A percentile compares a stretch with the other conserved stretches of the same genome.
Conservation (phyloP, 2,888 invertebrate genomes). For the Acleris emargana region DNA sequence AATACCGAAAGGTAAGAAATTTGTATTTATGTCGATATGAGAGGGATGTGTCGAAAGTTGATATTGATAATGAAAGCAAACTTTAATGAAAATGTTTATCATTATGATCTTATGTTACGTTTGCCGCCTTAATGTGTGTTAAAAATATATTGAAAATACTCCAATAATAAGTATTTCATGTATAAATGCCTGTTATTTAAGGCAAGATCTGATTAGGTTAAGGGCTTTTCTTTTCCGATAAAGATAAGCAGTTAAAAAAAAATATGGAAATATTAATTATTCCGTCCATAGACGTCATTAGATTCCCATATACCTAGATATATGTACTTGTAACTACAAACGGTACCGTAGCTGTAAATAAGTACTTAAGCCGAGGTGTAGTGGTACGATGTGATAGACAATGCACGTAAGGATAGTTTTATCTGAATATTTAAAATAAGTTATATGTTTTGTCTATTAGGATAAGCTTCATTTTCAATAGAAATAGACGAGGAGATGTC, state of each 20-base stretch:
- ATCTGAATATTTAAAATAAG: conserved; percentile 22
- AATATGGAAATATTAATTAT: background rate
- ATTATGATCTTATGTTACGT: background rate
- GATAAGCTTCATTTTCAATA: conserved; percentile 15
- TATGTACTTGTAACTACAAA: conserved; percentile 9
- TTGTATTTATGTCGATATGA: no score
- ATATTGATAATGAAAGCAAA: background rate
- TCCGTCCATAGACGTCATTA: conserved; percentile 8
- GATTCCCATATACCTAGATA: background rate
- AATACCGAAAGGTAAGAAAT: no score
- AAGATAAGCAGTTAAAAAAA: background rate
- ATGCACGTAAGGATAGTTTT: conserved; percentile 46
- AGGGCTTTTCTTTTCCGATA: conserved; percentile 2
- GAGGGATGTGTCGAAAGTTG: no score
- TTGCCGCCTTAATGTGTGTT: conserved; percentile 4
- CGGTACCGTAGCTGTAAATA: conserved; percentile 9
- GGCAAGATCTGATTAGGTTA: conserved; percentile 27
- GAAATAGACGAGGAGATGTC: conserved; percentile 11
- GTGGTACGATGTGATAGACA: conserved; percentile 66
- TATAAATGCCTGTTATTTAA: conserved; percentile 3
- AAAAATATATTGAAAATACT: conserved; percentile 11
- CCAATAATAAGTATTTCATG: background rate
- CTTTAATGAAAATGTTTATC: background rate
- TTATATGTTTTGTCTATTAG: conserved; percentile 23
- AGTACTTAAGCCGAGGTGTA: conserved; percentile 20